Evolutionary conservation across 2,888 invertebrate species (phyloP).

Genomic region (Drosophila pseudotakahashii): DNA sequence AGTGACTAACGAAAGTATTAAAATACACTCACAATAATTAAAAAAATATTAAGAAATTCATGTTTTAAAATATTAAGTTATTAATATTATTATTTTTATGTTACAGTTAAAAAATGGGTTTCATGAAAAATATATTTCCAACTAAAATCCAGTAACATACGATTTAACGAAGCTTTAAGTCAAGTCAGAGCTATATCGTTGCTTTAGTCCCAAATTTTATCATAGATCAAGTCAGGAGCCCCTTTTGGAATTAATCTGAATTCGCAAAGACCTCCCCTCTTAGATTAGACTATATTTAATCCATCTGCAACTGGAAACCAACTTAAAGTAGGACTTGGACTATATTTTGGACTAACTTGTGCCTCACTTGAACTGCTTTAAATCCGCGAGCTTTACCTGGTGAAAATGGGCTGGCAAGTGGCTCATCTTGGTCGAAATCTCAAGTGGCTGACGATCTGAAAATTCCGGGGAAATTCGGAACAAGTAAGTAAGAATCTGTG

Average conservation of each 20-base stretch:
- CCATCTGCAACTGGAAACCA: not conserved
- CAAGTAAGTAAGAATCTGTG: slow-evolving; percentile 42
- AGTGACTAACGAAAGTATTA: too few species aligned
- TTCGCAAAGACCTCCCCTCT: not conserved
- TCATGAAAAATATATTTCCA: too few species aligned
- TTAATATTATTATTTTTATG: too few species aligned
- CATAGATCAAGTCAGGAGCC: not conserved
- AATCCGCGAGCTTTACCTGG: slow-evolving; percentile 35
- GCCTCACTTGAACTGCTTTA: slow-evolving; percentile 47
- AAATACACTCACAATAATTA: too few species aligned
- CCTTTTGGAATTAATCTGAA: slow-evolving; percentile 1
- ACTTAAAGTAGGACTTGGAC: slow-evolving; percentile 3
- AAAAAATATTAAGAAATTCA: too few species aligned
- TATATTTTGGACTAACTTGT: slow-evolving; percentile 49
- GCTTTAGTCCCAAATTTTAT: not conserved
- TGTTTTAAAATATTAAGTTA: too few species aligned
- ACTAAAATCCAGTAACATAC: too few species aligned
- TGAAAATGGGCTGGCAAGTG: slow-evolving; percentile 52
- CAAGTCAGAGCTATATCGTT: not conserved
- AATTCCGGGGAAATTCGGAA: slow-evolving; percentile 47
- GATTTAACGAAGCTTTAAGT: too few species aligned
- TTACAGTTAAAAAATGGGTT: too few species aligned
- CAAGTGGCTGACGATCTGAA: slow-evolving; percentile 38
- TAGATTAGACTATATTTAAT: not conserved
- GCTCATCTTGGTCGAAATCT: slow-evolving; percentile 45